Evolutionary conservation across 2,113 vertebrate species (phyloP).

Genomic region (Eclectus roratus): DNA sequence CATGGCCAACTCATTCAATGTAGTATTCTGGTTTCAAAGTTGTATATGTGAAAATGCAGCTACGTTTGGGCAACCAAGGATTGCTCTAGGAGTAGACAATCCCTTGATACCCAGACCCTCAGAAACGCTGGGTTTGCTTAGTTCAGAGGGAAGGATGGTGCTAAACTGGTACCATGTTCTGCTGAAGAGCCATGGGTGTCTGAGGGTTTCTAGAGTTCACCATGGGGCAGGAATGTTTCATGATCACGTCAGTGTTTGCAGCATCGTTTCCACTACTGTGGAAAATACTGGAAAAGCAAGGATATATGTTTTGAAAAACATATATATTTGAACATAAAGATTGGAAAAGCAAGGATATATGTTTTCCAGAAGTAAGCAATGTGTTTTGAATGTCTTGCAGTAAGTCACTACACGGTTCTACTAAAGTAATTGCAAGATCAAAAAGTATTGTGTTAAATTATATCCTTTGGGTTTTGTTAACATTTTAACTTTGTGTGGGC

Average conservation of each 20-base stretch:
- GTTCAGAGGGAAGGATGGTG: neutral
- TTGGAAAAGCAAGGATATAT: slow-evolving; percentile 53
- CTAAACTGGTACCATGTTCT: neutral
- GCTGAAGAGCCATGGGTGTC: neutral
- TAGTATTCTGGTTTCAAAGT: neutral
- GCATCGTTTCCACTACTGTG: neutral
- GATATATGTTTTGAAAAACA: slow-evolving; percentile 52
- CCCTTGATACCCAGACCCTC: neutral
- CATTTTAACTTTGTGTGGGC: neutral
- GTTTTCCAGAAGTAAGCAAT: slow-evolving; percentile 38
- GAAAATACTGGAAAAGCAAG: slow-evolving; percentile 10
- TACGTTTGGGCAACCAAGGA: neutral
- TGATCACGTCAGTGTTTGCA: neutral
- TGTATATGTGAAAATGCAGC: neutral
- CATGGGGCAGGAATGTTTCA: neutral
- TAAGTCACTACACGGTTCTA: neutral
- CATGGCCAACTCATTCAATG: neutral
- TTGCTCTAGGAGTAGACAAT: neutral
- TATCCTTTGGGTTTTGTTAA: slow-evolving; percentile 6
- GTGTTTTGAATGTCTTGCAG: neutral
- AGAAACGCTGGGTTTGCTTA: neutral
- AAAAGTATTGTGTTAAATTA: neutral
- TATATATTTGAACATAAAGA: neutral
- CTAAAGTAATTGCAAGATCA: neutral
- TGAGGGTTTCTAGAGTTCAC: neutral